These are phyloP conservation scores for Gymnarchus niloticus DNA, from an alignment of 2,113 vertebrate genomes.

Conservation along the genomic window DNA sequence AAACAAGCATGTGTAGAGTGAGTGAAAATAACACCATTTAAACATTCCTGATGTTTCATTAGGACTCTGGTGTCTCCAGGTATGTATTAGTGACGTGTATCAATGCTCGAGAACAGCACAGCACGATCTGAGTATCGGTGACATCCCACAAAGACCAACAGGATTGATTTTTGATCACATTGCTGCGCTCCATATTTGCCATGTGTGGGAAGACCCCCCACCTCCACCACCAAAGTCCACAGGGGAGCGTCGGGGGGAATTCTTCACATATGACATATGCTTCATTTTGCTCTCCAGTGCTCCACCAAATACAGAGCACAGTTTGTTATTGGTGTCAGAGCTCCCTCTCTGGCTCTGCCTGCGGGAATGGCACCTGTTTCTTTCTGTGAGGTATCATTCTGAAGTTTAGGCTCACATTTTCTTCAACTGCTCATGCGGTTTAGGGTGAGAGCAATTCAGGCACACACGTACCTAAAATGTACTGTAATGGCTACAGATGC, in stretches of 20 bases:
- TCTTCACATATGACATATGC: neutral
- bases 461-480: too few relatives aligned
- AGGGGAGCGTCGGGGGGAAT: neutral
- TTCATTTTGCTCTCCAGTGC: neutral
- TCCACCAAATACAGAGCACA: neutral
- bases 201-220: neutral
- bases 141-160: neutral
- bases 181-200: too few relatives aligned
- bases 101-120: neutral
- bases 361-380: neutral
- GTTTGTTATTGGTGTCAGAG: neutral
- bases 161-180: neutral
- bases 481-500: too few relatives aligned
- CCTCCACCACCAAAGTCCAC: neutral
- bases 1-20: neutral
- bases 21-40: neutral
- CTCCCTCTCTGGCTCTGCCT: neutral
- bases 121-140: too few relatives aligned
- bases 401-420: too few relatives aligned
- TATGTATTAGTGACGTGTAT: neutral
- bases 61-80: neutral
- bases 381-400: neutral
- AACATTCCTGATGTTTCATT: neutral
- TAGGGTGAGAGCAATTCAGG: neutral
- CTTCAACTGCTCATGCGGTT: neutral